A percentile compares a stretch with the other conserved stretches of the same genome.
phyloP scores from a whole-genome alignment of 2,888 invertebrate genomes.

The Agrotis ipsilon region DNA sequence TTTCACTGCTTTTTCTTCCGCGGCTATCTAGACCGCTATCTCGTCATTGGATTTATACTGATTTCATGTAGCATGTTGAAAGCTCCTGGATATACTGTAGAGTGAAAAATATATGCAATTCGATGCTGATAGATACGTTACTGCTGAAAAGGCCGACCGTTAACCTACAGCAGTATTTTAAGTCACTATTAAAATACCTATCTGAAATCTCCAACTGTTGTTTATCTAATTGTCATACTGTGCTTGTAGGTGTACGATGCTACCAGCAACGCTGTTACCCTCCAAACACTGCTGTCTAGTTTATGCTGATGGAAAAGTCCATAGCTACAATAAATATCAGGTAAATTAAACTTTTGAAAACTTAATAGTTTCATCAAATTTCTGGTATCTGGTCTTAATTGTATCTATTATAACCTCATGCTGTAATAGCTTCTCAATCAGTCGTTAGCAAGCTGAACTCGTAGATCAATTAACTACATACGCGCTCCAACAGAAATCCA shows the following conservation, averaged over 20 bases:
- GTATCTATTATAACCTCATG: not conserved
- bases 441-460: not conserved
- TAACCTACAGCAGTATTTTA: no score
- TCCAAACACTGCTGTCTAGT: conserved; percentile 84
- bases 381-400: not conserved
- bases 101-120: no score
- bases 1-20: no score
- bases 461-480: no score
- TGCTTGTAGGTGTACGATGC: conserved; percentile 70
- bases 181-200: no score
- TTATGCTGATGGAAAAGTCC: conserved; percentile 78
- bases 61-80: no score
- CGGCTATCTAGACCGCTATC: no score
- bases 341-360: conserved; percentile 60
- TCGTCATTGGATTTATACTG: no score
- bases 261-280: conserved; percentile 84
- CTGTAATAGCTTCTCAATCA: not conserved
- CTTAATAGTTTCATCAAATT: not conserved
- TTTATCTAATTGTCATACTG: not conserved
- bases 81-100: no score
- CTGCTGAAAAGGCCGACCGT: no score
- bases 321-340: conserved; percentile 85
- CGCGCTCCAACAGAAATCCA: no score
- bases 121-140: no score
- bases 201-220: not conserved